Evolutionary conservation across 2,888 invertebrate genomes (phyloP).

Genomic region (Alcis repandata): DNA sequence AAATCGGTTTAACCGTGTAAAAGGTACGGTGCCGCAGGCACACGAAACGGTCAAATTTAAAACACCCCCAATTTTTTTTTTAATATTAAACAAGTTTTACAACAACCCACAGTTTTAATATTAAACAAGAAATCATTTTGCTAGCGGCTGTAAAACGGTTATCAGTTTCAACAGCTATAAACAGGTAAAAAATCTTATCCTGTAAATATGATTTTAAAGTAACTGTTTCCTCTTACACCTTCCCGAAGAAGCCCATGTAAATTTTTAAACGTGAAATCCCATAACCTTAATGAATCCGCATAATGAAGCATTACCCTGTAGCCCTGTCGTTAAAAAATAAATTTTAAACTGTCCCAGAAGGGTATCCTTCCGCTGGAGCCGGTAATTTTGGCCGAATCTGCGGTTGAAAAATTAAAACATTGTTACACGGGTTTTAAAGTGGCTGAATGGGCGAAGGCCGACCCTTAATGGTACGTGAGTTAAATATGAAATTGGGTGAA

Average conservation of each 20-base stretch:
- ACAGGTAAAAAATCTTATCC: no score
- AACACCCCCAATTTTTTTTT: no score
- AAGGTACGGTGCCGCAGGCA: no score
- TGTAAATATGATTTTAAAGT: no score
- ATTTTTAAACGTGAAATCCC: slow-evolving; percentile 21
- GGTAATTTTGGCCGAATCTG: slow-evolving; percentile 27
- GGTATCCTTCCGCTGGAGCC: slow-evolving; percentile 16
- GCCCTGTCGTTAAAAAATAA: slow-evolving; percentile 23
- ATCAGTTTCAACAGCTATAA: no score
- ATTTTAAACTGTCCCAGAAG: slow-evolving; percentile 24
- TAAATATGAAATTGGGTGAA: slow-evolving; percentile 48
- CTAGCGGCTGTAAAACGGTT: no score
- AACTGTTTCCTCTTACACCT: background rate
- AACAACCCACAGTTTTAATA: no score
- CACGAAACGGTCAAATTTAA: no score
- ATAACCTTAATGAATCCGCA: slow-evolving; percentile 19
- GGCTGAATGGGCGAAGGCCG: slow-evolving; percentile 36
- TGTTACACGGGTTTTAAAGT: slow-evolving; percentile 31
- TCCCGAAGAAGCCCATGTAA: slow-evolving; percentile 1
- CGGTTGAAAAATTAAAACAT: slow-evolving; percentile 44
- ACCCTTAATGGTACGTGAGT: slow-evolving; percentile 42
- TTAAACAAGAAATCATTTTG: no score
- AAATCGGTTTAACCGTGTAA: no score
- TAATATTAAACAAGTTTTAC: no score
- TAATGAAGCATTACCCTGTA: slow-evolving; percentile 5